A percentile compares a stretch with the other conserved stretches of the same genome.
Conservation (phyloP, 2,888 invertebrate species). For the Spicauda simplicius region DNA sequence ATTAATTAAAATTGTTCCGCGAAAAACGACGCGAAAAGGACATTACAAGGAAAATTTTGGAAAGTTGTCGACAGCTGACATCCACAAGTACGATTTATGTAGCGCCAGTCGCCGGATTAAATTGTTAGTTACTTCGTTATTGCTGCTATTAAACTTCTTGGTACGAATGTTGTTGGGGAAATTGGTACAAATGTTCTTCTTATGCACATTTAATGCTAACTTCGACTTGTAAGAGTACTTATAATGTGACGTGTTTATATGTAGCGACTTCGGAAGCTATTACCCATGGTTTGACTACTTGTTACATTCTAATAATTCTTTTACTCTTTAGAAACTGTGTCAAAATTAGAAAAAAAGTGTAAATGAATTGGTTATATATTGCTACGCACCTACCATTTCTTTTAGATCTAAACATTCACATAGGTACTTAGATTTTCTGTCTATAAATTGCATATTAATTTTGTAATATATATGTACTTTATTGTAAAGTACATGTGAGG, state of each 20-base stretch:
- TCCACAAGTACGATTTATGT: conserved; percentile 80
- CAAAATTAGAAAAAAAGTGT: no score
- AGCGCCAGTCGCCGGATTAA: conserved; percentile 71
- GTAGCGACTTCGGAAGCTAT: not conserved
- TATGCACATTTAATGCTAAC: not conserved
- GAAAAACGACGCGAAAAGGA: conserved; percentile 77
- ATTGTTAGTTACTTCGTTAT: conserved; percentile 78
- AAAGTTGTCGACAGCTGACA: conserved; percentile 82
- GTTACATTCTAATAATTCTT: no score
- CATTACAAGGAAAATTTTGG: conserved; percentile 79
- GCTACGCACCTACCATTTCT: no score
- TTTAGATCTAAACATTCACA: no score
- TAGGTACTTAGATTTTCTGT: no score
- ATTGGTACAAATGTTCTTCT: conserved; percentile 20
- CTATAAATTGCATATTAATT: no score
- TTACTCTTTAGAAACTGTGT: no score
- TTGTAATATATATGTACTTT: no score
- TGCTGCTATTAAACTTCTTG: conserved; percentile 73
- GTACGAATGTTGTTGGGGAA: conserved; percentile 12
- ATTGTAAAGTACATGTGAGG: no score
- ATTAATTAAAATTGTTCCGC: conserved; percentile 79
- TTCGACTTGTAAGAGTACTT: not conserved
- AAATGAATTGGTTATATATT: no score
- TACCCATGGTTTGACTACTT: no score
- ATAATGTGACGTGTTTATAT: not conserved